A percentile compares a stretch with the other conserved stretches of the same genome.
Conservation (phyloP, 2,113 vertebrate genomes). For the Rhizomys pruinosus region DNA sequence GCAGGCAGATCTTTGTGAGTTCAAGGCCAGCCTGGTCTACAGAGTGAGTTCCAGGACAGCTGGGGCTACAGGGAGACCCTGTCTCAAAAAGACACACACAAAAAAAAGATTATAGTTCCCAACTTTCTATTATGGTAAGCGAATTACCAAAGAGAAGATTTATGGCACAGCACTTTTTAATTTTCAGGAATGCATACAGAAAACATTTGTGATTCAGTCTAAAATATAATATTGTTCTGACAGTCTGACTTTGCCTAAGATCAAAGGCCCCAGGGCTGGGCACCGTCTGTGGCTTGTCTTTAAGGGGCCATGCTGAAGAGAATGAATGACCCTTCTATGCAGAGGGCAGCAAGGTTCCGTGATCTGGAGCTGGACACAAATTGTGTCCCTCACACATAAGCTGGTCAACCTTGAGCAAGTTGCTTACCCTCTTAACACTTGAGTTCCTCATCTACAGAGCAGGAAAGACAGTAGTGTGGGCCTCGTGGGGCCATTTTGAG, state of each 20-base stretch:
- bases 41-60: no score
- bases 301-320: not conserved
- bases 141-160: slow-evolving; percentile 12
- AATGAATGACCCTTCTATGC: not conserved
- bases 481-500: not conserved
- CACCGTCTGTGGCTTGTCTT: not conserved
- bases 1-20: no score
- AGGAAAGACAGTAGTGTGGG: not conserved
- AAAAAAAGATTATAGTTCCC: no score
- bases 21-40: no score
- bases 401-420: not conserved
- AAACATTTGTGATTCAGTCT: not conserved
- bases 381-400: not conserved
- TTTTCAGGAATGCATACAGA: not conserved
- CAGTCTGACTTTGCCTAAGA: not conserved
- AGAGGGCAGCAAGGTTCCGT: not conserved
- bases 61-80: no score
- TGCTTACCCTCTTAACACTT: not conserved
- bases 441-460: not conserved
- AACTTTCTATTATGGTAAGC: not conserved
- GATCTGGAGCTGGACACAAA: not conserved
- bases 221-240: not conserved
- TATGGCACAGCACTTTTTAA: not conserved
- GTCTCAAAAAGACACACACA: no score
- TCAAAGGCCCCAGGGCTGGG: not conserved